These are phyloP conservation scores for Hestina assimilis DNA, from an alignment of 1,140 invertebrate species.

Conservation along the genomic window DNA sequence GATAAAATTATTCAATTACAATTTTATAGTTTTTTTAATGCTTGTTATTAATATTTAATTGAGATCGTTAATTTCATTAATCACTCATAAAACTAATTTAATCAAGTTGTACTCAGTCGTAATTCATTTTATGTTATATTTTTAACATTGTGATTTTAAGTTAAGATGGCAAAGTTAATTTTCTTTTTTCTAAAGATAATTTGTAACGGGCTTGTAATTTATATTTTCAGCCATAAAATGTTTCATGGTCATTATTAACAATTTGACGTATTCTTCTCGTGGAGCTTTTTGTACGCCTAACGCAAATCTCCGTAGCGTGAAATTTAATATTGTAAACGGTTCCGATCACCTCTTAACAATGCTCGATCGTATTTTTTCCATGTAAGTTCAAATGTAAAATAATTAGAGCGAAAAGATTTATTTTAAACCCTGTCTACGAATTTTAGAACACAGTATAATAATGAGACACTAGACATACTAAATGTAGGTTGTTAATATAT, in stretches of 20 bases:
- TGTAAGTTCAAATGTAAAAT: constrained; percentile 8
- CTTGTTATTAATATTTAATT: too few relatives aligned
- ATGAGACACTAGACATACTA: too few relatives aligned
- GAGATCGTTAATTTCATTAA: too few relatives aligned
- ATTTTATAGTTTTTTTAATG: too few relatives aligned
- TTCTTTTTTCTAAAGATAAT: too few relatives aligned
- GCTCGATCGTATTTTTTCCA: constrained; percentile 33
- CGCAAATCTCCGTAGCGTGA: constrained; percentile 56
- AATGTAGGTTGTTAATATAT: too few relatives aligned
- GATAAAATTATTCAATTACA: too few relatives aligned
- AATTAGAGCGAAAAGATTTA: constrained; percentile 19
- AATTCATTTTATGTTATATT: too few relatives aligned
- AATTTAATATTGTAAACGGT: constrained; percentile 63
- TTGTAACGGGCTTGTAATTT: constrained; percentile 1
- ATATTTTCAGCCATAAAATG: constrained; percentile 4
- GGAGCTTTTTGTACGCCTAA: constrained; percentile 39
- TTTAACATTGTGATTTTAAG: too few relatives aligned
- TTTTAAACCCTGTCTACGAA: background rate
- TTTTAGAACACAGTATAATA: background rate
- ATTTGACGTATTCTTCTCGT: constrained; percentile 8
- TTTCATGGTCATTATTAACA: constrained; percentile 19
- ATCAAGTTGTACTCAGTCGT: too few relatives aligned
- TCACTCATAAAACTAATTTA: too few relatives aligned
- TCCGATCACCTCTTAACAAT: constrained; percentile 48
- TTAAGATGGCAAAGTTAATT: too few relatives aligned